phyloP scores from a whole-genome alignment of 2,113 vertebrate genomes.

The Danionella cerebrum region DNA sequence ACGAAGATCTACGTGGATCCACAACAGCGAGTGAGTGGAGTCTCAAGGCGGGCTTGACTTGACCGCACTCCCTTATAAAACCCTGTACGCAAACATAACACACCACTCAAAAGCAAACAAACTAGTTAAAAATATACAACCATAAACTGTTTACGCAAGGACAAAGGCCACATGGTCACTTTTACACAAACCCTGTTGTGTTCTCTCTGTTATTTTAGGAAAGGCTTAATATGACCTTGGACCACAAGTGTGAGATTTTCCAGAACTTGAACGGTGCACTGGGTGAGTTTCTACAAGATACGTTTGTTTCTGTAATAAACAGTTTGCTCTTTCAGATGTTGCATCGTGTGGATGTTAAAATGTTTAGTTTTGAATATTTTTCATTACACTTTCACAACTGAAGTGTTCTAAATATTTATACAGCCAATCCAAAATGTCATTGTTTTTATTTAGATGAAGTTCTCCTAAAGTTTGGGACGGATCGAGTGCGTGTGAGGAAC shows the following conservation, averaged over 20 bases:
- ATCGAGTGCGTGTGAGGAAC: slow-evolving; percentile 81
- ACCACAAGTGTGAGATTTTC: slow-evolving; percentile 94
- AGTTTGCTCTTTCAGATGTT: neutral
- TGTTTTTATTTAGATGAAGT: slow-evolving; percentile 80
- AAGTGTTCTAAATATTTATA: too few species aligned
- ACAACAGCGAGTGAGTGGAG: slow-evolving; percentile 70
- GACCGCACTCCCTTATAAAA: slow-evolving; percentile 16
- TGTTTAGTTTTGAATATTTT: too few species aligned
- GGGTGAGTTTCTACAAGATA: slow-evolving; percentile 66
- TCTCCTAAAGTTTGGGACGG: slow-evolving; percentile 86
- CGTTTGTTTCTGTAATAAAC: neutral
- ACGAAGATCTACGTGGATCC: slow-evolving; percentile 91
- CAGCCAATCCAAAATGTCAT: too few species aligned
- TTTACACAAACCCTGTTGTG: neutral
- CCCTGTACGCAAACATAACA: slow-evolving; percentile 15
- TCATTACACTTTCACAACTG: too few species aligned
- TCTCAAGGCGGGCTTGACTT: neutral
- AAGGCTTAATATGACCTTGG: slow-evolving; percentile 84
- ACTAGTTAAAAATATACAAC: slow-evolving; percentile 20
- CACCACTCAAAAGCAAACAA: slow-evolving; percentile 29
- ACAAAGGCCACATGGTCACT: neutral
- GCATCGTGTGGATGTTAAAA: too few species aligned
- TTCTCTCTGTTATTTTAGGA: slow-evolving; percentile 62
- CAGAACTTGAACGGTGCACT: slow-evolving; percentile 90
- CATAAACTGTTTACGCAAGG: neutral